phyloP scores from a whole-genome alignment of 2,797 vertebrate genomes.

The Microctenopoma steveboyesi region DNA sequence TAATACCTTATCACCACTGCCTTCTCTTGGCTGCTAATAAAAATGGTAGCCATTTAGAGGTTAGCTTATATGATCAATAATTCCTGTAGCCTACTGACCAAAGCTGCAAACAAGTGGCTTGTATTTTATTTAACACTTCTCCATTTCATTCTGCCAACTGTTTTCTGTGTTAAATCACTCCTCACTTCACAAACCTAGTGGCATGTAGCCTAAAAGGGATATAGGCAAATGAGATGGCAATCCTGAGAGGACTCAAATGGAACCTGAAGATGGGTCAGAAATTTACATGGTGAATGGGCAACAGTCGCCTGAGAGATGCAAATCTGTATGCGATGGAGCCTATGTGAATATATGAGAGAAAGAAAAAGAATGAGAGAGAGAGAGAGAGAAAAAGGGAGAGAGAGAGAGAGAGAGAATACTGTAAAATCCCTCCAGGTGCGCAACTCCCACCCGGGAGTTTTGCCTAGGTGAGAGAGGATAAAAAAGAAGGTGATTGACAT shows the following conservation, averaged over 20 bases:
- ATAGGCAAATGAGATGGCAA: conserved; percentile 53
- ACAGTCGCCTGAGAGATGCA: conserved; percentile 45
- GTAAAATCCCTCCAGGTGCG: conserved; percentile 64
- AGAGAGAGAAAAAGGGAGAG: conserved; percentile 30
- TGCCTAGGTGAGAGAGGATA: conserved; percentile 66
- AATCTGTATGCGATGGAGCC: conserved; percentile 58
- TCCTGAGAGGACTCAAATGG: conserved; percentile 35
- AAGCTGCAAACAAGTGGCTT: conserved; percentile 41
- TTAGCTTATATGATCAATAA: conserved; percentile 59
- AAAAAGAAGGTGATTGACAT: conserved; percentile 76
- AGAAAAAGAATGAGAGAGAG: conserved; percentile 20
- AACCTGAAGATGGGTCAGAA: conserved; percentile 37
- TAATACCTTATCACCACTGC: conserved; percentile 63
- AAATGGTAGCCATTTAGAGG: conserved; percentile 71
- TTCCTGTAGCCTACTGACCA: conserved; percentile 50
- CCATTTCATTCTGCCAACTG: conserved; percentile 57
- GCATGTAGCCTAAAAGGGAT: conserved; percentile 40
- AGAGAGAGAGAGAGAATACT: conserved; percentile 25
- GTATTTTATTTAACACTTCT: conserved; percentile 54
- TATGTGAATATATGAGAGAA: conserved; percentile 36
- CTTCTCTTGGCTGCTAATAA: conserved; percentile 74
- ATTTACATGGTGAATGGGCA: conserved; percentile 32
- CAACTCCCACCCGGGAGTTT: conserved; percentile 65
- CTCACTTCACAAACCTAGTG: conserved; percentile 57
- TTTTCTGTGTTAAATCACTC: conserved; percentile 52